These are phyloP conservation scores for Sinocyclocheilus anophthalmus DNA, from an alignment of 2,113 vertebrate genomes.

Conservation along the genomic window DNA sequence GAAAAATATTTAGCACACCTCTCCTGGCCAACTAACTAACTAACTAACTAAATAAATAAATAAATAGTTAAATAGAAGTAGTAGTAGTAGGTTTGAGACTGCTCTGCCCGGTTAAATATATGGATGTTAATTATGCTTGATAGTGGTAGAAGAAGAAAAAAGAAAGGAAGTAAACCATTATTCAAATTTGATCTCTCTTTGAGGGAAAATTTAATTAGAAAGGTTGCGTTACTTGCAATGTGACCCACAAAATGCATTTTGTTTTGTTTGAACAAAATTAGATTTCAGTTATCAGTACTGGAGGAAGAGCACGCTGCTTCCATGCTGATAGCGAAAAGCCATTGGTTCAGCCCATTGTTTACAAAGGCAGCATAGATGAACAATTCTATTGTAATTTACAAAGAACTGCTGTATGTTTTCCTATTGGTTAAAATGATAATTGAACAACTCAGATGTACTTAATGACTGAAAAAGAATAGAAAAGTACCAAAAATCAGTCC, in stretches of 20 bases:
- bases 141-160: background rate
- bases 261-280: conserved; percentile 25
- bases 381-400: conserved; percentile 21
- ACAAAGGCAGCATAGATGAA: background rate
- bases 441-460: background rate
- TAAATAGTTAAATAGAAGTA: background rate
- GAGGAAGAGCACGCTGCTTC: background rate
- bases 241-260: background rate
- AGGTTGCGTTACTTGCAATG: background rate
- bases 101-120: background rate
- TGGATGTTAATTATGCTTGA: conserved; percentile 14
- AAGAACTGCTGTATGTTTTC: background rate
- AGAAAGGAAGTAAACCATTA: conserved; percentile 5
- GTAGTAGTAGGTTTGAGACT: background rate
- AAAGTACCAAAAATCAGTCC: background rate
- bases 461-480: conserved; percentile 5
- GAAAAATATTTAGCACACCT: background rate
- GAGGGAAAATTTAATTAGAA: background rate
- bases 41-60: too few relatives aligned
- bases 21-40: background rate
- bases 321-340: background rate
- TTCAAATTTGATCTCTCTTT: background rate
- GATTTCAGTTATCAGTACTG: conserved; percentile 1
- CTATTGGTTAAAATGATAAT: conserved; percentile 19
- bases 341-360: conserved; percentile 17